These are phyloP conservation scores for Amblyjoppa fuscipennis DNA, from an alignment of 2,888 invertebrate species.

Conservation along the genomic window DNA sequence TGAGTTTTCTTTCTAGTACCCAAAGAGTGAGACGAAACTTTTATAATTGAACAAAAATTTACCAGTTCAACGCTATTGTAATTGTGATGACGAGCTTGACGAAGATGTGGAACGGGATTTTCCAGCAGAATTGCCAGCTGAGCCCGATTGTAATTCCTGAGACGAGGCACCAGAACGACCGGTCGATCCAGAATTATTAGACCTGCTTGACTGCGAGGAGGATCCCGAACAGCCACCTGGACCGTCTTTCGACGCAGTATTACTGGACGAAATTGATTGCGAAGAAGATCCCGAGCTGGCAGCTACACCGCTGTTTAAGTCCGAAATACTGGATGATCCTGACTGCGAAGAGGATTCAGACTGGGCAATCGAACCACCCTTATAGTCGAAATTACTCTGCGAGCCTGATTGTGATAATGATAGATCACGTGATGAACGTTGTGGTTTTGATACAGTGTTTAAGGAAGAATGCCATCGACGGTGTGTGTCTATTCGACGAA, in stretches of 20 bases:
- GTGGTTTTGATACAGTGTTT: not conserved
- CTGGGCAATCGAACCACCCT: not conserved
- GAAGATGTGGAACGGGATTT: not conserved
- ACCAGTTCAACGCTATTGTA: not conserved
- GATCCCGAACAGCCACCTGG: not conserved
- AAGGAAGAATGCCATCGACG: not conserved
- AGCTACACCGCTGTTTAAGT: not conserved
- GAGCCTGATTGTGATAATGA: constrained; percentile 2
- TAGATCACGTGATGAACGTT: not conserved
- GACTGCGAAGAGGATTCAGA: not conserved
- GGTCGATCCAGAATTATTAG: too few relatives aligned
- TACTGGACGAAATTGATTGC: not conserved
- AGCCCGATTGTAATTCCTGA: not conserved
- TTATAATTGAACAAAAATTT: not conserved
- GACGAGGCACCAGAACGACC: not conserved
- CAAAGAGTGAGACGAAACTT: constrained; percentile 8
- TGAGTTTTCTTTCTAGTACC: not conserved
- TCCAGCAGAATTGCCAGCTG: not conserved
- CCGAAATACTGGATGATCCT: not conserved
- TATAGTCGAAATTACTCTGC: not conserved
- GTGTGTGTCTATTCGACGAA: not conserved
- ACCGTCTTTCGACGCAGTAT: too few relatives aligned
- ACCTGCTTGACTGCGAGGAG: not conserved
- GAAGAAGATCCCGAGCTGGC: not conserved
- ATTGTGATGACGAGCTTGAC: not conserved